Evolutionary conservation across 2,888 invertebrate genomes (phyloP).

Genomic region (Caenorhabditis sp.): DNA sequence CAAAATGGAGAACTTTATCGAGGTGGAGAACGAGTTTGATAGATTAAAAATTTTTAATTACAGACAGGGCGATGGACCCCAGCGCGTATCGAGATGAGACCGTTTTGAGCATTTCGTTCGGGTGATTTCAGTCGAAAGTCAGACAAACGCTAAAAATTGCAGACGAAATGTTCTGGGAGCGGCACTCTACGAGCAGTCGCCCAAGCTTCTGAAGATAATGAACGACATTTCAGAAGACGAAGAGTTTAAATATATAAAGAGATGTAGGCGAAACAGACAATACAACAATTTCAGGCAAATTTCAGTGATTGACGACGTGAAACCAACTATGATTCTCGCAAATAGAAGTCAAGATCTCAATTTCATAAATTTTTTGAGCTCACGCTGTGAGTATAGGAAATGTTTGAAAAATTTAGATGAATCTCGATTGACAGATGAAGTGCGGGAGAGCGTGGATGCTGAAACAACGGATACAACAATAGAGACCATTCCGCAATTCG

Average conservation of each 20-base stretch:
- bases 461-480: background rate
- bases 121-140: too few relatives aligned
- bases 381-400: constrained; percentile 33
- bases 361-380: constrained; percentile 58
- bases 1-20: constrained; percentile 8
- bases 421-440: too few relatives aligned
- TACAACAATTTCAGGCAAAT: constrained; percentile 1
- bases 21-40: background rate
- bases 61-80: constrained; percentile 35
- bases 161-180: constrained; percentile 61
- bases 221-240: constrained; percentile 69
- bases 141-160: too few relatives aligned
- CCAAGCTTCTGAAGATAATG: constrained; percentile 59
- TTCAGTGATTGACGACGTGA: constrained; percentile 71
- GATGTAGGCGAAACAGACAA: constrained; percentile 42
- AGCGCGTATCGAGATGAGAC: constrained; percentile 39
- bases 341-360: constrained; percentile 67
- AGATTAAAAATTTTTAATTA: background rate
- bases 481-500: constrained; percentile 14
- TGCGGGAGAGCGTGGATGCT: background rate
- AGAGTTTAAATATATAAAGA: constrained; percentile 62
- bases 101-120: constrained; percentile 35
- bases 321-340: constrained; percentile 68
- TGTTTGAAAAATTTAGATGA: background rate
- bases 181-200: constrained; percentile 60